Base-by-base conservation (phyloP, 2,113 vertebrate species). In the Dipodomys stephensi region DNA sequence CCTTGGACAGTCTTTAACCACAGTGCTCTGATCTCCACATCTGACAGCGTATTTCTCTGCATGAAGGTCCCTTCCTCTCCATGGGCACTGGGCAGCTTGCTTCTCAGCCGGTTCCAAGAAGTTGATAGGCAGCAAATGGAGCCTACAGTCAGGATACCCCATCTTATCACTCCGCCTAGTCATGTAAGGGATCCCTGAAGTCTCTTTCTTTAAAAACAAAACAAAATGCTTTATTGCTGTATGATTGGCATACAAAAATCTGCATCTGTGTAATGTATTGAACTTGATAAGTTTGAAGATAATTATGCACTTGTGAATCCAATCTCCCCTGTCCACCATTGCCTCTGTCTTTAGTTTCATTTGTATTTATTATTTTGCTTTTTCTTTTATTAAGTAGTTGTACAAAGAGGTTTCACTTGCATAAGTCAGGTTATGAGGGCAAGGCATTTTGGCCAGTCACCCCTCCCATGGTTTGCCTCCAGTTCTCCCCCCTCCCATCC, bases 11-110 rank as follows among this genome's bases (percentile, higher is more conserved):
- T 30, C 6, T 35, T 32, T 73, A 7, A 22, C 39, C 12, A 76
- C 0, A 0, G 19, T 28, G 71, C 16, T 60, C 39, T 62, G 0
- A 79, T 78, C 62, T 28, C 28, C 12, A 20, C n/a, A 65, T 32
- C 15, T 27, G 53, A 0, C 0, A 0, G 19, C 9, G 85, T n/a
- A 1, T 25, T 16, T 23, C 11, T 7, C 65, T 84, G 8, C n/a
- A 11, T 49, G 28, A 57, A 62, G 62, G 60, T 6, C 53, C 39
- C 18, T 0, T 72, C n/a, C 8, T n/a, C 67, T 60, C 60, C 83
- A 13, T 0, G 2, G 22, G 22, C 80, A 16, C 4, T 39, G 44
- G 60, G 30, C 57, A 25, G 64, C 35, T 35, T 65, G 53, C 35
- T 35, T 65, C 49, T 69, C 16, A 57, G 2, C 64, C 35, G 22